Evolutionary conservation across 2,888 invertebrate species (phyloP), one percentile per base, ranked within the genome.

Genomic region (Apodemia zela): DNA sequence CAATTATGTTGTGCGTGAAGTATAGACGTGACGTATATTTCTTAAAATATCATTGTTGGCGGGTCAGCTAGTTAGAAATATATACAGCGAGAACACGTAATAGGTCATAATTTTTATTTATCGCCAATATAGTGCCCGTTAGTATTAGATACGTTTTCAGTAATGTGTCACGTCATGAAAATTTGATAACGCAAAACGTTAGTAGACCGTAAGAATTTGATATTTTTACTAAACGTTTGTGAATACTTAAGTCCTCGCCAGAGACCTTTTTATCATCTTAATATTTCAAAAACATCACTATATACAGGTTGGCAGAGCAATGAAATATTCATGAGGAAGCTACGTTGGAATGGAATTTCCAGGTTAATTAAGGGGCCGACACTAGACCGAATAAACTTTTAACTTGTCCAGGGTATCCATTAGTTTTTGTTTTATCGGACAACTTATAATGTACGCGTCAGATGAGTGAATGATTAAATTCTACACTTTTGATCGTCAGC

Each of bases 321-420:
- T 29, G 54, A 57, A 57, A 57, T 29, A 57, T 57, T 57, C 54
- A 57, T 57, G 54, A 57, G 29, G 25, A 29, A 57, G 54, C 15
- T 15, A 15, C 54, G 29, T 57, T n/a, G 29, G 15, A 25, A 57
- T 25, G 54, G 54, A 57, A 57, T 57, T 57, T 57, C 15, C 54
- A 57, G 54, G 54, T 57, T 57, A 57, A 57, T 57, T 57, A 57
- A 57, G 54, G 54, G 54, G 15, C 29, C 54, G 54, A 29, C 54
- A n/a, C 54, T 57, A 25, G 54, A 57, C 54, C 25, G 25, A 57
- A 57, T 57, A 57, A 57, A 57, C 54, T 57, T 13, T 57, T 57
- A 57, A 25, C 54, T 25, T 57, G 8, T 1, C 29, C 15, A n/a
- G 3, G 7, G 54, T 57, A 8, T 7, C 54, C 25, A 54, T 15